Base-by-base conservation (phyloP, 2,888 invertebrate species). In the Cecidostiba fungosa region DNA sequence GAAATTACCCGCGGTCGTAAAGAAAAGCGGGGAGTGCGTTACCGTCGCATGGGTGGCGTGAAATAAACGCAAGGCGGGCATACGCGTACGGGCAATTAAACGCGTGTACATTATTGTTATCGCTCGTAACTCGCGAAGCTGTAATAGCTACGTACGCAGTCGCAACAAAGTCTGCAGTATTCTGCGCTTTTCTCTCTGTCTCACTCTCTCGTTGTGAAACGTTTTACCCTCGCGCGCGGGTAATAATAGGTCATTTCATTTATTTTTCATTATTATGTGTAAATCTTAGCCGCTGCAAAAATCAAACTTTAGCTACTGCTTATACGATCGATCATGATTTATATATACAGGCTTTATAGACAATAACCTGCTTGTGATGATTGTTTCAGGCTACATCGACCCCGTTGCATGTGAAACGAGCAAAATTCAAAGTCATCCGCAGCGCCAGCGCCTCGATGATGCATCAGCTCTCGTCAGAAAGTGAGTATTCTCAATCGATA, bases 51-150 rank as follows among this genome's bases (percentile, higher is more conserved):
- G 86, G 87, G 84, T 84, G 87, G 85, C 84, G 86, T 85, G 85
- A 84, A 88, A 87, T 86, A 87, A 87, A 86, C 85, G 84, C 86
- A 87, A 87, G 87, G 85, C 87, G 86, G 85, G 77, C 86, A 86
- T 88, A 87, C 85, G 84, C 86, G 88, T 85, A 87, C 84, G 85
- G 87, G 87, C 87, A 89, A 89, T 88, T 87, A 88, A 88, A 87
- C 81, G 86, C 85, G 74, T 79, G 87, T 87, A 87, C 86, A 84
- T 86, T 86, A 86, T 86, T 88, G 88, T 89, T 89, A 89, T 89
- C 89, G 87, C 88, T 86, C 87, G 83, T 86, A 87, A 86, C 85
- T 86, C 81, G 81, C 77, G 74, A 84, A 62, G 84, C 82, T 54
- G 78, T 85, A 82, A 85, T 86, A 85, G 86, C 54, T 23, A 59